phyloP scores from a whole-genome alignment of 2,113 vertebrate genomes.

The Myiopsitta monachus region DNA sequence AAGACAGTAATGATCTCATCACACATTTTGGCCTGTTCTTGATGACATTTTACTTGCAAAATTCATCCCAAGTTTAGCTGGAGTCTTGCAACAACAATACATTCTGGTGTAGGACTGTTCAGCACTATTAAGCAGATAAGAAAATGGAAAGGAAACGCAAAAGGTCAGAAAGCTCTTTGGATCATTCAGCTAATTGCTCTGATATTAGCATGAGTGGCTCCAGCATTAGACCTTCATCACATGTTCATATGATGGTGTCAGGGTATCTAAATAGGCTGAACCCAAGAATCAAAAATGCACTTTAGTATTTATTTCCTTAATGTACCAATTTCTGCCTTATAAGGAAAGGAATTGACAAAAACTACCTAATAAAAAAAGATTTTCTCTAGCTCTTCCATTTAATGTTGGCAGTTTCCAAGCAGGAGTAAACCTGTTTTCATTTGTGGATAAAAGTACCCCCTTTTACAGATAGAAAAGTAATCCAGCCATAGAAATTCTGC shows the following conservation, averaged over 20 bases:
- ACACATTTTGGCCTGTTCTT: neutral
- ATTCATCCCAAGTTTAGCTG: neutral
- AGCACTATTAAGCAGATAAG: neutral
- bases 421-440: neutral
- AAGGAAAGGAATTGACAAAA: neutral
- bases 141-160: neutral
- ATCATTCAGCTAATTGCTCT: neutral
- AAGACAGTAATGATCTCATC: neutral
- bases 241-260: neutral
- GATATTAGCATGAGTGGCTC: neutral
- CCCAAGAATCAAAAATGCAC: neutral
- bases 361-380: neutral
- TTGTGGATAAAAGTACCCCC: neutral
- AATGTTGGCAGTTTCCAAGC: neutral
- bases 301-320: neutral
- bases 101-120: neutral
- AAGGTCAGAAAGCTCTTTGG: neutral
- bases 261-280: neutral
- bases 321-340: neutral
- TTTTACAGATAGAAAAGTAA: neutral
- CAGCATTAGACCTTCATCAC: neutral
- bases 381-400: neutral
- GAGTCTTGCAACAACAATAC: neutral
- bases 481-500: neutral
- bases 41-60: neutral